Base-by-base conservation (phyloP, 1,140 invertebrate genomes). In the Nixonia krombeini region DNA sequence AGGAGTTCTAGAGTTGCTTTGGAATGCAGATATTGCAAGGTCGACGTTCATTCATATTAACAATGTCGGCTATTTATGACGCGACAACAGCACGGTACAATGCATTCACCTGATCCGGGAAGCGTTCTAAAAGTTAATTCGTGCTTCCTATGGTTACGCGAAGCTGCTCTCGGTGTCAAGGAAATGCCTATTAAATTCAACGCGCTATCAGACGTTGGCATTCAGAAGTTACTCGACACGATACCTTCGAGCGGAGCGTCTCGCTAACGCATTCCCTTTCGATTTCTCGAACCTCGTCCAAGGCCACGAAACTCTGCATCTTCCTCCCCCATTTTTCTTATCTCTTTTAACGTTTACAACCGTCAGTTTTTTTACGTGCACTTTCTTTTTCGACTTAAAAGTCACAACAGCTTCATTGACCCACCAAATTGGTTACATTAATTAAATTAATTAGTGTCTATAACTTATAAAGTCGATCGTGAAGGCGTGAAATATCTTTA, bases 131-230 rank as follows among this genome's bases (percentile, higher is more conserved):
- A 53, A 61, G 57, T n/a, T 17, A 46, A 41, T 53, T 62, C 12
- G 35, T 33, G 52, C 50, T 55, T 26, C 12, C 12, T 8, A 38
- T 4, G 8, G 55, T 1, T 18, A 23, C n/a, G n/a, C n/a, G n/a
- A n/a, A n/a, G n/a, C n/a, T n/a, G 23, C 49, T 55, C 55, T 61
- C 50, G 59, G 42, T 55, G 45, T 42, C 51, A 29, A 47, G 63
- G 63, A 67, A 59, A n/a, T n/a, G n/a, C n/a, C n/a, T n/a, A 59
- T 67, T 67, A 67, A 67, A 59, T 67, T 59, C 13, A 59, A 59
- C 45, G 56, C 40, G 55, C 53, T 67, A 67, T 67, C 63, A 50
- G 63, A 67, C 63, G 51, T 67, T 67, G 50, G 50, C 63, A 67
- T 50, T 67, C 50, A 55, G 38, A 67, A 55, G 56, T 67, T 67